These are phyloP conservation scores for Silurus asotus DNA, from an alignment of 2,113 vertebrate genomes.

Conservation along the genomic window DNA sequence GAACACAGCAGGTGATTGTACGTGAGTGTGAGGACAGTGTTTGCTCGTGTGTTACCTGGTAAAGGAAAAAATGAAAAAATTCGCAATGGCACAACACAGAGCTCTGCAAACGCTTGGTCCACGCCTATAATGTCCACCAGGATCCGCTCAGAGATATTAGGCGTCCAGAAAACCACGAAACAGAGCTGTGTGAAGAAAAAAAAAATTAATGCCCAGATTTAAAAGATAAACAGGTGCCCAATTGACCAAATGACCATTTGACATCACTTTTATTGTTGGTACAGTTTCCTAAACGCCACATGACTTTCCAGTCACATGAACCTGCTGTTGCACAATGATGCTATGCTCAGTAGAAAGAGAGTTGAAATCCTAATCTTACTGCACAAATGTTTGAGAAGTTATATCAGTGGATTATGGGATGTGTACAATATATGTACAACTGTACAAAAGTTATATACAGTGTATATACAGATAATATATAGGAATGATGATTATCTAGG, in stretches of 20 bases:
- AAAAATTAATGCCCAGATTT: too few species aligned
- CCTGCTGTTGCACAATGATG: neutral
- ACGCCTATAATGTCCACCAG: constrained; percentile 88
- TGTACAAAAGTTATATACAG: too few species aligned
- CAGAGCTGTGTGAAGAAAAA: constrained; percentile 75
- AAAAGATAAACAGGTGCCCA: neutral
- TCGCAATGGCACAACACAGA: constrained; percentile 81
- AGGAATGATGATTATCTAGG: too few species aligned
- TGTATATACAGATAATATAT: too few species aligned
- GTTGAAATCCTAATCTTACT: neutral
- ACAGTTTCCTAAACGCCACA: neutral
- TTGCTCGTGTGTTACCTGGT: constrained; percentile 73
- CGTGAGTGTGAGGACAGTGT: neutral
- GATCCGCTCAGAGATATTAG: constrained; percentile 84
- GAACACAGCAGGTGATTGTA: neutral
- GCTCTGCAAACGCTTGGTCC: constrained; percentile 83
- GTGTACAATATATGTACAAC: too few species aligned
- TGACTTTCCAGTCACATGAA: constrained; percentile 23
- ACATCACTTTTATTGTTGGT: neutral
- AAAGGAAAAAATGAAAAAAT: constrained; percentile 90
- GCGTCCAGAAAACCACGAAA: constrained; percentile 89
- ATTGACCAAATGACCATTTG: neutral
- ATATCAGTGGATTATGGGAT: too few species aligned
- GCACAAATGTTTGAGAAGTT: too few species aligned
- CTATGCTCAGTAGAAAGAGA: neutral